A percentile compares a stretch with the other conserved stretches of the same genome.
Conservation (phyloP, 1,140 invertebrate species). For the Dryas iulia region DNA sequence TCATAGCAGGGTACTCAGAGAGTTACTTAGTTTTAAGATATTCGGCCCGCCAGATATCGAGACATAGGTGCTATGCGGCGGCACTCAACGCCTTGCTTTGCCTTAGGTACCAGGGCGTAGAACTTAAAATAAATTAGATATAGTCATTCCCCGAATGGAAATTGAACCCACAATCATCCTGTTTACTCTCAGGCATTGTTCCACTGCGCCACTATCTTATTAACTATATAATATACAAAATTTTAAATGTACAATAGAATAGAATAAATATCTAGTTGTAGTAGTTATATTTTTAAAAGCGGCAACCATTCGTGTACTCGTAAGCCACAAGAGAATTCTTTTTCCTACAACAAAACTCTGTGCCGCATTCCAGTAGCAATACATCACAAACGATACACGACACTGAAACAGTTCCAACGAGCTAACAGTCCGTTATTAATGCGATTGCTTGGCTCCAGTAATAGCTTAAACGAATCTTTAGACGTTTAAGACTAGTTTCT, state of each 20-base stretch:
- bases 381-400: background rate
- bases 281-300: too few relatives aligned
- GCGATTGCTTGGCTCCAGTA: background rate
- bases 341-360: background rate
- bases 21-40: background rate
- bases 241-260: too few relatives aligned
- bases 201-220: too few relatives aligned
- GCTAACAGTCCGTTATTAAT: background rate
- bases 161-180: too few relatives aligned
- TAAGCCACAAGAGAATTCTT: too few relatives aligned
- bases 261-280: too few relatives aligned
- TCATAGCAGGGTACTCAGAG: background rate
- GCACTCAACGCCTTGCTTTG: background rate
- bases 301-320: background rate
- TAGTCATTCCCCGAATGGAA: too few relatives aligned
- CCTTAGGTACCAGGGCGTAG: background rate
- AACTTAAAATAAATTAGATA: background rate
- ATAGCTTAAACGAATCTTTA: background rate
- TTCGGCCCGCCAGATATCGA: background rate
- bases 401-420: background rate
- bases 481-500: background rate
- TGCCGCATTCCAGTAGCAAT: background rate
- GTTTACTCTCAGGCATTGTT: too few relatives aligned
- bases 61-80: background rate
- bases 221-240: too few relatives aligned